Evolutionary conservation across 1,140 invertebrate genomes (phyloP), one percentile per base, ranked within the genome.

Genomic region (Zaprionus davidi): DNA sequence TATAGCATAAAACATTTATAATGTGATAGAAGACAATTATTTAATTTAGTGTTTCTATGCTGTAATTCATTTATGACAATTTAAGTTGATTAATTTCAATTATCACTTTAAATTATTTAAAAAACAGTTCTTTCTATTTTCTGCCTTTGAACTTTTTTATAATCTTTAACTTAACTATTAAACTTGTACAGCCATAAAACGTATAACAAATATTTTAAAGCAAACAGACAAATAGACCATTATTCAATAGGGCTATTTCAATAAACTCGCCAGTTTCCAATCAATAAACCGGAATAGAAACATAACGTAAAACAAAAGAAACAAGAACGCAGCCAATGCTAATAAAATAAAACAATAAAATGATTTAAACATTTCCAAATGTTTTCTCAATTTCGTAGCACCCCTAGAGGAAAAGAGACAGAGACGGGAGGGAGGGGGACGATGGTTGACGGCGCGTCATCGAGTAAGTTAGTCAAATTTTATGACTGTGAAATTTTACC

Each of bases 401-500:
- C 59, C 58, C 53, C 51, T 65, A 56, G 60, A 51, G 46, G 46
- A 24, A 5, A 12, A 12, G 9, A 24, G 20, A 20, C 4, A 13
- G 11, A 51, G 20, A 51, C 3, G 46, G 17, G 9, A 0, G 46
- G 7, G 4, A 5, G 46, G 20, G 46, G 17, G 46, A 9, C 9
- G n/a, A 64, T 49, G 38, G 20, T 13, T 22, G 28, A 26, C 44
- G 44, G 28, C 58, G 28, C 58, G 53, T 22, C 51, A 38, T 55
- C 46, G 44, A 71, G 66, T 71, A 84, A 84, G 84, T 83, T 83
- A 70, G 65, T 76, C 75, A 74, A 71, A 86, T 88, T 88, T 88
- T 90, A 88, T 90, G 84, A 57, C 78, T 88, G 84, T 65, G 81
- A 88, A 88, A 88, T 88, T 84, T 84, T 84, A 74, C 74, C 84